These are phyloP conservation scores for Corvus moneduloides DNA, from an alignment of 2,113 vertebrate species.

Conservation along the genomic window DNA sequence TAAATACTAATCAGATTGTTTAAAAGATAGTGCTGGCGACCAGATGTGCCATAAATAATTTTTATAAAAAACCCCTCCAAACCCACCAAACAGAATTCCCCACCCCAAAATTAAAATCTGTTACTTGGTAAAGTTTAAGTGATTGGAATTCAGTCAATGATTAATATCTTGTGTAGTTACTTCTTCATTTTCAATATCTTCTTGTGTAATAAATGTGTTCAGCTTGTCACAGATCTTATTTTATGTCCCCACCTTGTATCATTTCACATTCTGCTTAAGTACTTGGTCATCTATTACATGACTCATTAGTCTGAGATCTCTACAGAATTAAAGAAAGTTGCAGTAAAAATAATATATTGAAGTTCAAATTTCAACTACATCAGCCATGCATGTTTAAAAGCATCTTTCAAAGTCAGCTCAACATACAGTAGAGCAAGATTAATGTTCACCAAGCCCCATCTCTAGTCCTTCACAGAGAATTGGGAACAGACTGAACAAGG, in stretches of 20 bases:
- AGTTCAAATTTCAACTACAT: conserved; percentile 73
- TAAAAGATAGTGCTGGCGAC: neutral
- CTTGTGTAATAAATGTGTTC: conserved; percentile 70
- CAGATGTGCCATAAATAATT: neutral
- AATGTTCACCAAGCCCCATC: conserved; percentile 25
- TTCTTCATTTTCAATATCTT: conserved; percentile 68
- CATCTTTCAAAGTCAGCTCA: conserved; percentile 73
- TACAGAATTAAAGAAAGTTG: conserved; percentile 76
- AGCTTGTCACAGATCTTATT: conserved; percentile 72
- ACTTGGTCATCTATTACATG: conserved; percentile 76
- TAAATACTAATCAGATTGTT: neutral
- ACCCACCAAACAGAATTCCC: neutral
- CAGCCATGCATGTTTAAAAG: conserved; percentile 72
- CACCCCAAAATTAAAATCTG: conserved; percentile 53
- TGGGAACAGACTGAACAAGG: conserved; percentile 16
- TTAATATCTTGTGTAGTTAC: conserved; percentile 67
- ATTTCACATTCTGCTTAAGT: conserved; percentile 74
- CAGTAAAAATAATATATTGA: conserved; percentile 78
- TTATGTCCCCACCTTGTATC: conserved; percentile 69
- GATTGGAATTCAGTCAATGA: conserved; percentile 57
- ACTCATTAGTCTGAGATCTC: conserved; percentile 76
- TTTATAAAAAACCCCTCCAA: neutral
- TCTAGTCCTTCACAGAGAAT: neutral
- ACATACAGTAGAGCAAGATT: conserved; percentile 52
- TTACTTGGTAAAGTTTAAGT: conserved; percentile 37